Percentiles rank a stretch among this genome's conserved stretches.
Conservation (phyloP, 1,140 invertebrate species). For the Steinernema khuongi region DNA sequence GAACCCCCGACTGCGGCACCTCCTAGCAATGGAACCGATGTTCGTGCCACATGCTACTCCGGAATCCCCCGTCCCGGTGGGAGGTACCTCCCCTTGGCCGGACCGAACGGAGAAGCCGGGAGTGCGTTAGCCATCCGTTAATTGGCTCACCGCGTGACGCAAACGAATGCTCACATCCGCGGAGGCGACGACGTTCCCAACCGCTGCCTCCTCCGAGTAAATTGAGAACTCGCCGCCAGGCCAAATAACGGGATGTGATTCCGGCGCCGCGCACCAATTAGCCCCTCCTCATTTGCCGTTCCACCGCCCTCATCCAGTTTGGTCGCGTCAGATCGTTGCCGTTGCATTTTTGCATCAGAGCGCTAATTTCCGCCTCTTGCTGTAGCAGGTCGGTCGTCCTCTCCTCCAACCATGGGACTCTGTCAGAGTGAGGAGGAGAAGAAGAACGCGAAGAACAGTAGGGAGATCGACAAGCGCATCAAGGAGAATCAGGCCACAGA, state of each 20-base stretch:
- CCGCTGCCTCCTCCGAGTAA: background rate
- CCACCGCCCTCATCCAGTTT: background rate
- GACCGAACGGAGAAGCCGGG: too few species aligned
- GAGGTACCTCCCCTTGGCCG: too few species aligned
- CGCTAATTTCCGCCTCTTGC: background rate
- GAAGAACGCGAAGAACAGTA: slow-evolving; percentile 29
- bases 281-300: background rate
- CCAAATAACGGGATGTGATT: too few species aligned
- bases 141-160: background rate
- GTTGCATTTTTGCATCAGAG: background rate
- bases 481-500: slow-evolving; percentile 29
- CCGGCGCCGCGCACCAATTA: too few species aligned
- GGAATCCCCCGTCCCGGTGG: too few species aligned
- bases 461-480: slow-evolving; percentile 39
- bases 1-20: too few species aligned
- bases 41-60: too few species aligned
- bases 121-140: background rate
- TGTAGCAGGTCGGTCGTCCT: background rate
- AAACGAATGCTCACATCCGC: background rate
- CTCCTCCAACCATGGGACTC: slow-evolving; percentile 30
- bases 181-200: background rate
- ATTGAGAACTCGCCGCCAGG: too few species aligned
- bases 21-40: too few species aligned
- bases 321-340: background rate
- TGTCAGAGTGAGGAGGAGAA: slow-evolving; percentile 38